Percentiles rank a stretch among this genome's conserved stretches.
Evolutionary conservation across 2,113 vertebrate genomes (phyloP).

Genomic region (Orycteropus afer): DNA sequence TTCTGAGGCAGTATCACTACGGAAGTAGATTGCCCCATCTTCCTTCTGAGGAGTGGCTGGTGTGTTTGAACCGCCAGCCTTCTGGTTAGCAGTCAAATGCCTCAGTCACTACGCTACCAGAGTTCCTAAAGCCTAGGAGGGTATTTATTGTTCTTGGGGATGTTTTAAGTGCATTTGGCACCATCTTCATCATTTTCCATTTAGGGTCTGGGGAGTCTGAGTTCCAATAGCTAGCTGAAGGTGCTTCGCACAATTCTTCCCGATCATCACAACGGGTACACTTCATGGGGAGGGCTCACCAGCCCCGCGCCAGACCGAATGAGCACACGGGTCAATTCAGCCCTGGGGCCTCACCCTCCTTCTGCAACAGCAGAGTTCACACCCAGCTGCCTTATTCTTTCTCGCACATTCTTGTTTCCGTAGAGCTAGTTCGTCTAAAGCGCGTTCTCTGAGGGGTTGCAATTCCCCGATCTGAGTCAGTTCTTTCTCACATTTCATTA

Average conservation of each 20-base stretch:
- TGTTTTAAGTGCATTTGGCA: background rate
- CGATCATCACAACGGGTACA: background rate
- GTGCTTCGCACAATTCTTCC: background rate
- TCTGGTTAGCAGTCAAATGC: too few species aligned
- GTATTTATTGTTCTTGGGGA: background rate
- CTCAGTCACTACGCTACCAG: too few species aligned
- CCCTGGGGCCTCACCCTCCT: accelerated
- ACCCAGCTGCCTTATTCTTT: background rate
- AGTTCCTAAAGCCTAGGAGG: too few species aligned
- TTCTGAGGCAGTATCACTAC: too few species aligned
- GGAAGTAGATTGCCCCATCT: too few species aligned
- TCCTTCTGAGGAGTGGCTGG: too few species aligned
- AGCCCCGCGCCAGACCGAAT: accelerated
- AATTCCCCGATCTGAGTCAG: background rate
- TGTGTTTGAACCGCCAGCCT: too few species aligned
- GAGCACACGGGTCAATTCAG: background rate
- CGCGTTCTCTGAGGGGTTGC: background rate
- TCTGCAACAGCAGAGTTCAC: accelerated
- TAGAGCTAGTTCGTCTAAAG: background rate
- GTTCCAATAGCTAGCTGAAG: background rate
- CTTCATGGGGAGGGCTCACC: accelerated
- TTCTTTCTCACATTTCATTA: background rate
- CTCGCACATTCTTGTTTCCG: background rate
- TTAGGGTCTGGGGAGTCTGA: background rate
- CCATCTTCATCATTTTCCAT: background rate